These are phyloP conservation scores for Cynopterus brachyotis DNA, from an alignment of 2,113 vertebrate genomes.

Conservation along the genomic window DNA sequence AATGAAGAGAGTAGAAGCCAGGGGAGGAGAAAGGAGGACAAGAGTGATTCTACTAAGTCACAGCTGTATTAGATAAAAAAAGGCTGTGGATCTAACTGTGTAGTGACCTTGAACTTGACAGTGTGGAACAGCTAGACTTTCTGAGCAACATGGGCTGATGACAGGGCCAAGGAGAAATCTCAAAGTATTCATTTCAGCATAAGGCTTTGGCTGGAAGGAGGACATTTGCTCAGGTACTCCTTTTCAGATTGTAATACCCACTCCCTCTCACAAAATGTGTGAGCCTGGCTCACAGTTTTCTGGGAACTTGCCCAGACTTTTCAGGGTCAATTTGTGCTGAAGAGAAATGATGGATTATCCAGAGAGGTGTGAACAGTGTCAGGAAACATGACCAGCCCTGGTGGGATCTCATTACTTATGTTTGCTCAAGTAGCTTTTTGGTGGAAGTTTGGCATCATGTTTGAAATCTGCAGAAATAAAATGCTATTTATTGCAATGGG, in stretches of 20 bases:
- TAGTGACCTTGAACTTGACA: background rate
- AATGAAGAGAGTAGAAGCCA: background rate
- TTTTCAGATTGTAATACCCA: slow-evolving; percentile 7
- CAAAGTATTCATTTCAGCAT: background rate
- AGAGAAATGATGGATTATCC: slow-evolving; percentile 67
- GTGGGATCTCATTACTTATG: slow-evolving; percentile 50
- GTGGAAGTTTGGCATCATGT: background rate
- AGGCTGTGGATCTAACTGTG: background rate
- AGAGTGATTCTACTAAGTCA: background rate
- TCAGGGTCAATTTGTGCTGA: slow-evolving; percentile 53
- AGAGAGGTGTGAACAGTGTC: slow-evolving; percentile 57
- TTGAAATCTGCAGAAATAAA: slow-evolving; percentile 17
- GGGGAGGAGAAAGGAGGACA: background rate
- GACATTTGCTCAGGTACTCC: background rate
- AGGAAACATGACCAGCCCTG: slow-evolving; percentile 46
- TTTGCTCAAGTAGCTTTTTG: slow-evolving; percentile 40
- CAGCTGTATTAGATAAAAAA: background rate
- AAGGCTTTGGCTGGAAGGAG: background rate
- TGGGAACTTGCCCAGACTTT: slow-evolving; percentile 66
- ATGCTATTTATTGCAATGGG: background rate
- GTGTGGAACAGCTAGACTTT: background rate
- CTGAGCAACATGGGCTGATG: background rate
- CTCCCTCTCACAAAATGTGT: background rate
- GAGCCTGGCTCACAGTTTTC: slow-evolving; percentile 38
- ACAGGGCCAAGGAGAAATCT: background rate